These are phyloP conservation scores for Trachelus stipa DNA, from an alignment of 2,888 invertebrate genomes.

Conservation along the genomic window DNA sequence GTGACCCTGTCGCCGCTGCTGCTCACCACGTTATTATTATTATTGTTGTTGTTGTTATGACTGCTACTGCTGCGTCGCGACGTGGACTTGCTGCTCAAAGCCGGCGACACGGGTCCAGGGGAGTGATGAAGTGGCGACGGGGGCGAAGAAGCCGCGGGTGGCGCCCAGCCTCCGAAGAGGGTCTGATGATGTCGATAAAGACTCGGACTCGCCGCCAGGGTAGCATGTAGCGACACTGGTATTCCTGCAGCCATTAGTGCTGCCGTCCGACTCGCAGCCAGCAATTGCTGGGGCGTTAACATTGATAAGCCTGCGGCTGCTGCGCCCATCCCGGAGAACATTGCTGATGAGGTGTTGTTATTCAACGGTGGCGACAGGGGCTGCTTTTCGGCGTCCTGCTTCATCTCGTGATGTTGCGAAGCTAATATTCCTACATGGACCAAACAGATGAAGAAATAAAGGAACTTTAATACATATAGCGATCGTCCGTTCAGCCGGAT, in stretches of 20 bases:
- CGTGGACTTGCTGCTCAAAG: constrained; percentile 62
- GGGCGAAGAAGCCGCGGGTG: constrained; percentile 69
- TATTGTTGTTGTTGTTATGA: constrained; percentile 48
- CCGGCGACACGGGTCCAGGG: constrained; percentile 57
- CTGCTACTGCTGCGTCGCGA: constrained; percentile 57
- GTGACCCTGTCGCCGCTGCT: constrained; percentile 65
- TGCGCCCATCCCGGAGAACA: constrained; percentile 53
- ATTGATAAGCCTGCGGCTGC: constrained; percentile 71
- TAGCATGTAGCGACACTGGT: constrained; percentile 69
- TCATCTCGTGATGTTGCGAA: constrained; percentile 59
- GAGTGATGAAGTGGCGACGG: constrained; percentile 68
- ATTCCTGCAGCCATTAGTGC: constrained; percentile 70
- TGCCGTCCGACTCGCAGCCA: constrained; percentile 67
- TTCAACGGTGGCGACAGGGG: constrained; percentile 72
- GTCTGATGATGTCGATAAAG: constrained; percentile 75
- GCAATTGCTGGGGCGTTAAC: constrained; percentile 68
- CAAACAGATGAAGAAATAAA: constrained; percentile 8
- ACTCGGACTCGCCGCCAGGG: constrained; percentile 69
- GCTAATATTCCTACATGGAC: constrained; percentile 49
- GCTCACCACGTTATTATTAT: constrained; percentile 67
- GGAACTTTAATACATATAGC: neutral
- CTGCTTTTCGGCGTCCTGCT: constrained; percentile 71
- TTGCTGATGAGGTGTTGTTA: constrained; percentile 68
- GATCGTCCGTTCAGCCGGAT: neutral
- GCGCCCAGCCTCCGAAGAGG: constrained; percentile 69